A percentile compares a stretch with the other conserved stretches of the same genome.
These are phyloP conservation scores for Mythimna albipuncta DNA, from an alignment of 2,888 invertebrate genomes.

Conservation along the genomic window DNA sequence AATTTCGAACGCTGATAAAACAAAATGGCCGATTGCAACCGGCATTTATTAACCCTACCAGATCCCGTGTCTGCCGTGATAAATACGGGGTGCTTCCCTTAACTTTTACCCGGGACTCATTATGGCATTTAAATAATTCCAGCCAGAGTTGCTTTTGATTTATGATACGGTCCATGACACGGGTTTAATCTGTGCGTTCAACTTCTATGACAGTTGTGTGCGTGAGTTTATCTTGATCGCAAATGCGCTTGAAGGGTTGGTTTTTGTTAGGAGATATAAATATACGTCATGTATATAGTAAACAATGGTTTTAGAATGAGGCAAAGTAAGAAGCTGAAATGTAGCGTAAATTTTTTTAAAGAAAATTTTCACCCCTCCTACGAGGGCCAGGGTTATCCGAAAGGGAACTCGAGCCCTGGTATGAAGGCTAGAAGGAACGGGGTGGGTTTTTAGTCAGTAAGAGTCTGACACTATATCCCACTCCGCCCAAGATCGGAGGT, in stretches of 20 bases:
- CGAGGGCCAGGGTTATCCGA: too few relatives aligned
- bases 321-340: too few relatives aligned
- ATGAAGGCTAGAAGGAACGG: too few relatives aligned
- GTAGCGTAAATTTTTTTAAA: too few relatives aligned
- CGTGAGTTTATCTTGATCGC: constrained; percentile 70
- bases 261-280: constrained; percentile 32
- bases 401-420: too few relatives aligned
- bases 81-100: constrained; percentile 84
- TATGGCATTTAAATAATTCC: constrained; percentile 91
- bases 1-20: constrained; percentile 85
- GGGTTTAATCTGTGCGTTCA: constrained; percentile 78
- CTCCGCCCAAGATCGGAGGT: too few relatives aligned
- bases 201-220: constrained; percentile 71
- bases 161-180: constrained; percentile 83
- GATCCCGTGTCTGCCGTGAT: constrained; percentile 84
- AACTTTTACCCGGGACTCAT: constrained; percentile 88
- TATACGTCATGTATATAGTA: too few relatives aligned
- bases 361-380: too few relatives aligned
- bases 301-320: too few relatives aligned
- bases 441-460: too few relatives aligned
- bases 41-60: constrained; percentile 87
- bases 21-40: constrained; percentile 80
- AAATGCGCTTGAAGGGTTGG: constrained; percentile 66
- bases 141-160: constrained; percentile 82
- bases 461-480: too few relatives aligned